Percentiles rank a stretch among this genome's conserved stretches.
These are phyloP conservation scores for Stichopus horrens DNA, from an alignment of 53 echinoderm and acorn worm species.

Conservation along the genomic window DNA sequence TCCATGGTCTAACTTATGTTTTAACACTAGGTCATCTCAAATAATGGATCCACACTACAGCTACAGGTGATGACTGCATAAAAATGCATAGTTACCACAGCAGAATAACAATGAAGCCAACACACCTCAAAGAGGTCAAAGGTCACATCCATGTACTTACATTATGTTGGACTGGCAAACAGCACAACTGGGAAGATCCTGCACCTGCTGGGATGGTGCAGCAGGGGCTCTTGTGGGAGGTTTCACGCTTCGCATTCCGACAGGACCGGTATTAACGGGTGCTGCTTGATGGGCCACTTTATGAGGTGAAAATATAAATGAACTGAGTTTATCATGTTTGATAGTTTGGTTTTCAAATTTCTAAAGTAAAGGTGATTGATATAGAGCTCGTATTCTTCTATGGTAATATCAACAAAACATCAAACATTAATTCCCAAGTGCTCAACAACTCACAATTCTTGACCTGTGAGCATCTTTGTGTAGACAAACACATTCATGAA, in stretches of 20 bases:
- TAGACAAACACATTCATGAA: no score
- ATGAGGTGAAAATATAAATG: background rate
- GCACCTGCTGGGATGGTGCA: constrained; percentile 51
- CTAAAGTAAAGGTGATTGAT: no score
- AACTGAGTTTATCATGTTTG: background rate
- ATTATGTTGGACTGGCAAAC: constrained; percentile 59
- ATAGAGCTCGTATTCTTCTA: no score
- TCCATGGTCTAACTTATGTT: background rate
- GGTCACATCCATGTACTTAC: constrained; percentile 39
- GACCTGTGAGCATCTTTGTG: no score
- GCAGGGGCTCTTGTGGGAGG: constrained; percentile 54
- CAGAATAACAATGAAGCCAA: constrained; percentile 28
- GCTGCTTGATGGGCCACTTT: constrained; percentile 38
- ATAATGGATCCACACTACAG: constrained; percentile 16
- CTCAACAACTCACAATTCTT: no score
- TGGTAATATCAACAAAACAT: no score
- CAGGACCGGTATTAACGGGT: constrained; percentile 25
- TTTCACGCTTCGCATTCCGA: constrained; percentile 79
- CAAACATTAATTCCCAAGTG: no score
- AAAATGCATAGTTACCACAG: constrained; percentile 30
- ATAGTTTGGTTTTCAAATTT: background rate
- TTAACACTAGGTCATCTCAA: background rate
- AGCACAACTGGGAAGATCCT: constrained; percentile 55
- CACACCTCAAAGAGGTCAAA: constrained; percentile 21
- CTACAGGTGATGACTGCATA: constrained; percentile 26